Evolutionary conservation across 2,797 vertebrate genomes (phyloP), one percentile per base, ranked within the genome.

Genomic region (Pipistrellus pipistrellus): DNA sequence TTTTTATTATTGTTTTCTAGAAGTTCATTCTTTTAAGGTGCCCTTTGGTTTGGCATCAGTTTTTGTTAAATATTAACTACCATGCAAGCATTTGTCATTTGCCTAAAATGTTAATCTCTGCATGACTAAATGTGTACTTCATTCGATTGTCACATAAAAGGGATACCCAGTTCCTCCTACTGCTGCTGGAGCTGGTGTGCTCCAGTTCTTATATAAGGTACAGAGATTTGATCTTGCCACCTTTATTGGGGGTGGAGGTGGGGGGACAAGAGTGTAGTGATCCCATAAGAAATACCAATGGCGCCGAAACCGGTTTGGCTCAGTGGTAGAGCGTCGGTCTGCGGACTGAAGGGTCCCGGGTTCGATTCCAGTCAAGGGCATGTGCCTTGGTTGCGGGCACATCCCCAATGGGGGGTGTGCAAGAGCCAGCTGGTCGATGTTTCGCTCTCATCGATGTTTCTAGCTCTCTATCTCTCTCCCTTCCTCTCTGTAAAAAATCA

Each of bases 31-130:
- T 64, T 85, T 92, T 85, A 48, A 77, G 30, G 13, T 89, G 32
- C 85, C 38, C 44, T 86, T 94, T 82, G 30, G 15, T 64, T 77
- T 85, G 81, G 35, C 38, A 66, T 53, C 17, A 53, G 8, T 53
- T 92, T 85, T 85, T 85, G 59, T 18, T 81, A 30, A 53, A 57
- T 93, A 83, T 38, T 86, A 75, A 93, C 25, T 90, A 80, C 20
- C 8, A 53, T 84, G 88, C 68, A 76, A 21, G 1, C 41, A 44
- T 81, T 73, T 81, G 35, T 12, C n/a, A 75, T 76, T 85, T 88
- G 25, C 53, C 12, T 62, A 85, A 59, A 69, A 59, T 82, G 69
- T 82, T 62, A 51, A 75, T 48, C 44, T 76, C 5, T 55, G 35
- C 21, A 21, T 48, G 20, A 46, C 6, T 91, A 73, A 87, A 75